Evolutionary conservation across 2,797 vertebrate genomes (phyloP).

Genomic region (Intellagama lesueurii): DNA sequence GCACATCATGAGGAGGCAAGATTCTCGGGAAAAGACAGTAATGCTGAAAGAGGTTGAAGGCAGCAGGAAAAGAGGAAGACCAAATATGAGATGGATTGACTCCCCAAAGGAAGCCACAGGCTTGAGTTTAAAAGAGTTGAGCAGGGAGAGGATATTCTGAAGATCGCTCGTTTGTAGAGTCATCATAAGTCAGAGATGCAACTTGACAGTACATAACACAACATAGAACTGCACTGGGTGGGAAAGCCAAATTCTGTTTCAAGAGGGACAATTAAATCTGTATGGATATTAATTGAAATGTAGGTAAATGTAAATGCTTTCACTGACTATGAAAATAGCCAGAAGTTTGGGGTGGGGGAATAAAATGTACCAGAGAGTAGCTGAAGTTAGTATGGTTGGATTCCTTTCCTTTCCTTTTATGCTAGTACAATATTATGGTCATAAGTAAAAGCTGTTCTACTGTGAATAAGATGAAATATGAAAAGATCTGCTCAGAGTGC

Average conservation of each 20-base stretch:
- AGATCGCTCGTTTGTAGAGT: too few species aligned
- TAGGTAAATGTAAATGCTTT: neutral
- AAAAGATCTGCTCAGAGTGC: conserved; percentile 30
- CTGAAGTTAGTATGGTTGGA: neutral
- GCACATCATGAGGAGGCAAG: too few species aligned
- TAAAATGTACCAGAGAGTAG: neutral
- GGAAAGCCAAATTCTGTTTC: neutral
- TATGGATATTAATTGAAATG: neutral
- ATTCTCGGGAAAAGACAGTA: too few species aligned
- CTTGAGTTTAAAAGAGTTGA: too few species aligned
- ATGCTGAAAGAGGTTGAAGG: too few species aligned
- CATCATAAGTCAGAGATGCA: too few species aligned
- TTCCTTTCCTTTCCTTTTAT: conserved; percentile 35
- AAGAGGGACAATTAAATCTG: neutral
- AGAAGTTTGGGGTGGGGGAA: neutral
- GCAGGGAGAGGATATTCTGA: too few species aligned
- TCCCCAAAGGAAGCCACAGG: too few species aligned
- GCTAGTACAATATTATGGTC: neutral
- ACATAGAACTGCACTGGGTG: neutral
- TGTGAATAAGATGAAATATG: neutral
- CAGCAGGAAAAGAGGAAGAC: too few species aligned
- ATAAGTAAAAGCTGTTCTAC: conserved; percentile 33
- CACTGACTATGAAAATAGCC: neutral
- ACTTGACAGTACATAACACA: too few species aligned
- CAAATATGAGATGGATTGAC: too few species aligned